These are phyloP conservation scores for Orycteropus afer DNA, from an alignment of 2,113 vertebrate genomes.

Conservation along the genomic window DNA sequence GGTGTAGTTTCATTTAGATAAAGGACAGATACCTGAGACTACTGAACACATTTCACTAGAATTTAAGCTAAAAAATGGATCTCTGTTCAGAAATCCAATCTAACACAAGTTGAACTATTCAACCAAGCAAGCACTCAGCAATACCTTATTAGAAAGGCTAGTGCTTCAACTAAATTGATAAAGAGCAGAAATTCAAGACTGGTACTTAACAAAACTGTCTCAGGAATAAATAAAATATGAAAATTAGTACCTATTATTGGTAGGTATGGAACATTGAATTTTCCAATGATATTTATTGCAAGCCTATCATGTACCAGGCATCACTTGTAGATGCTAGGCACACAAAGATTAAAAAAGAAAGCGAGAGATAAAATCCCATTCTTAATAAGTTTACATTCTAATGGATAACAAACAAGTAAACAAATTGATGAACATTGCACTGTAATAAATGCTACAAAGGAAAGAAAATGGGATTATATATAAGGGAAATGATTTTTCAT, in stretches of 20 bases:
- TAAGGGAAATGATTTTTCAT: not conserved
- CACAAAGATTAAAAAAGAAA: not conserved
- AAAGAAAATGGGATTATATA: not conserved
- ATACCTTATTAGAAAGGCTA: constrained; percentile 22
- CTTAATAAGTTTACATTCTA: not conserved
- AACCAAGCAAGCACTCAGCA: not conserved
- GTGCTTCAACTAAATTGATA: constrained; percentile 32
- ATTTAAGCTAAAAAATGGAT: not conserved
- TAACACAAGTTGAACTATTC: constrained; percentile 48
- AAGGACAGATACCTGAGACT: constrained; percentile 65
- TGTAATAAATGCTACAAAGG: not conserved
- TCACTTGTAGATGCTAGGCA: not conserved
- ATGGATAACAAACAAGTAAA: not conserved
- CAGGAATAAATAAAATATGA: constrained; percentile 36
- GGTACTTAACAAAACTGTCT: not conserved
- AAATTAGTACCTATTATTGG: not conserved
- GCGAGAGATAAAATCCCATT: not conserved
- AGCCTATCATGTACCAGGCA: not conserved
- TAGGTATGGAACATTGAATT: not conserved
- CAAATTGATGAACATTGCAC: not conserved
- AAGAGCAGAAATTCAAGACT: constrained; percentile 52
- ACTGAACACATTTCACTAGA: constrained; percentile 9
- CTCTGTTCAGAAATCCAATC: constrained; percentile 49
- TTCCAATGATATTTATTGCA: not conserved
- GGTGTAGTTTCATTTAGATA: constrained; percentile 51